Percentiles rank a stretch among this genome's conserved stretches.
Conservation (phyloP, 1,140 invertebrate genomes). For the Caenorhabditis remanei region DNA sequence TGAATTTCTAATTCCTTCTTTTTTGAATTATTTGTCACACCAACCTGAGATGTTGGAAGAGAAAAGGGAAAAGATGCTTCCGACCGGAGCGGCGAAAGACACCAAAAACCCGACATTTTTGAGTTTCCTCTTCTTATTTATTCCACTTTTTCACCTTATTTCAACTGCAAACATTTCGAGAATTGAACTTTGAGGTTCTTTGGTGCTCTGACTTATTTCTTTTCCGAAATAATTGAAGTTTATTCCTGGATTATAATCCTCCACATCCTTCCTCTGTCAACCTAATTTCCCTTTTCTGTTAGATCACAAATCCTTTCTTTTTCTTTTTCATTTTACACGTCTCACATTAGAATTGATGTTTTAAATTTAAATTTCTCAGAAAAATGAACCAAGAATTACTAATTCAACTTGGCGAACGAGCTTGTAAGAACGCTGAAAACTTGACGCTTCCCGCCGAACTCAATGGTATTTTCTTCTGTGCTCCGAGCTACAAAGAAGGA, state of each 20-base stretch:
- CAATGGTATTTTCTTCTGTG: slow-evolving; percentile 35
- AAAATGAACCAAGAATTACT: slow-evolving; percentile 33
- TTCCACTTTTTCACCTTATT: not conserved
- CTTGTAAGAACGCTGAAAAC: slow-evolving; percentile 40
- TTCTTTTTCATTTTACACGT: not conserved
- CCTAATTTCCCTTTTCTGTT: not conserved
- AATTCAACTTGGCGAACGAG: slow-evolving; percentile 40
- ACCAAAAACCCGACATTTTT: not conserved
- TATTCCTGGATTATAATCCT: not conserved
- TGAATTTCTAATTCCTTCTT: slow-evolving; percentile 12
- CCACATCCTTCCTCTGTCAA: not conserved
- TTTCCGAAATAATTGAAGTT: too few relatives aligned
- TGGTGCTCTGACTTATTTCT: not conserved
- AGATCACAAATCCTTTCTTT: not conserved
- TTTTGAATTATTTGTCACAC: slow-evolving; percentile 30
- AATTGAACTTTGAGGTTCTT: not conserved
- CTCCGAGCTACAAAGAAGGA: slow-evolving; percentile 12
- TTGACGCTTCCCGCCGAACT: slow-evolving; percentile 12
- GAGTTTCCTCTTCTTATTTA: not conserved
- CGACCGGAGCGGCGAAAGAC: not conserved
- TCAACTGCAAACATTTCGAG: not conserved
- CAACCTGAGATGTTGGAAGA: not conserved
- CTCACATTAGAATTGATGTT: not conserved
- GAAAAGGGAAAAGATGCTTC: not conserved
- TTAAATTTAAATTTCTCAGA: not conserved